These are phyloP conservation scores for Clupea harengus DNA, from an alignment of 2,113 vertebrate species.

Conservation along the genomic window DNA sequence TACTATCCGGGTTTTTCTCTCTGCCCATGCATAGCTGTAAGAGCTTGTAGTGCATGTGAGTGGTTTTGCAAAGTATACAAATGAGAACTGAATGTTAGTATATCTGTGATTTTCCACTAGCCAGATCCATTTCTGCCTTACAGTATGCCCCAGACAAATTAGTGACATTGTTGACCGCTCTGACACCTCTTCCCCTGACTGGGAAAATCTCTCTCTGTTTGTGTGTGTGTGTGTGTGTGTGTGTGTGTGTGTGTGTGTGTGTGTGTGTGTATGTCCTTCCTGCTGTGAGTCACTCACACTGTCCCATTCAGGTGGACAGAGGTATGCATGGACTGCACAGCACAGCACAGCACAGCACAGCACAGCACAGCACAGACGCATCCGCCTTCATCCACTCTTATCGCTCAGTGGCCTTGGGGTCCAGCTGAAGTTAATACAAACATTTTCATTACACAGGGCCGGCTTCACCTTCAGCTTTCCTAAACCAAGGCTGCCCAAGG, in stretches of 20 bases:
- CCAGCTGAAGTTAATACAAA: slow-evolving; percentile 20
- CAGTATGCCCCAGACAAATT: background rate
- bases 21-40: background rate
- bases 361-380: background rate
- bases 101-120: too few relatives aligned
- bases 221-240: background rate
- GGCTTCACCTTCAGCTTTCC: slow-evolving; percentile 27
- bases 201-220: background rate
- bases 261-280: slow-evolving; percentile 17
- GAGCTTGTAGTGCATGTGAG: background rate
- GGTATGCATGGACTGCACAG: background rate
- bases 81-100: background rate
- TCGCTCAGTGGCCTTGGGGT: slow-evolving; percentile 28
- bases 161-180: background rate
- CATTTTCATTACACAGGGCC: slow-evolving; percentile 29
- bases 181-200: background rate
- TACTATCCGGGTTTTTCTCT: background rate
- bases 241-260: background rate
- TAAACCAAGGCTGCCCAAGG: slow-evolving; percentile 17
- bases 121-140: too few relatives aligned
- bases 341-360: background rate
- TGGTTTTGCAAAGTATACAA: background rate
- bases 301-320: background rate
- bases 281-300: slow-evolving; percentile 13
- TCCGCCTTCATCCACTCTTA: slow-evolving; percentile 11